Base-by-base conservation (phyloP, 2,797 vertebrate species). In the Danio choprae region DNA sequence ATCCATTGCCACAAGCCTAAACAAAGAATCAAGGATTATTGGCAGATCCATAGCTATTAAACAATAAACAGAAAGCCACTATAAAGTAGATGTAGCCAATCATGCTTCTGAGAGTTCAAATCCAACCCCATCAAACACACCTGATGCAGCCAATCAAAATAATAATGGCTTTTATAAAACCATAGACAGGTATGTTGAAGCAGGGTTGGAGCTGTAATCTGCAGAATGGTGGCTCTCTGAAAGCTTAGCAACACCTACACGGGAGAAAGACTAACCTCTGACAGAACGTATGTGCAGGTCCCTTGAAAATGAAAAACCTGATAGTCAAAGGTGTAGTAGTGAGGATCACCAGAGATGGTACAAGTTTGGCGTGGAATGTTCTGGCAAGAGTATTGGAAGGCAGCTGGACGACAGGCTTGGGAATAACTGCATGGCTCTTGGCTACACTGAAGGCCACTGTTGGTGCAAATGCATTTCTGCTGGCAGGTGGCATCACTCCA, bases 311-410 rank as follows among this genome's bases (percentile, higher is more conserved):
- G 87, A 63, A 92, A 92, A 71, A 87, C 0, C 0, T 0, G 13
- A 1, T 83, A 15, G 76, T 95, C 93, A 5, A 92, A 94, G 20
- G 90, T 92, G 46, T 81, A 82, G 86, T 92, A 95, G 85, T 95
- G 93, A 5, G 93, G 91, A 82, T 93, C 93, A 0, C 93, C 92
- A 7, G 84, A 84, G 18, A 92, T 84, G 40, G 76, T 89, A 81
- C 94, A 94, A 16, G 87, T 86, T 0, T 43, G 7, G 4, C 87
- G 79, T 4, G 6, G 86, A 43, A 88, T 80, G 0, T 85, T 87
- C 84, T 88, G 82, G 74, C 91, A 92, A 41, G 81, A 68, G 9
- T 87, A 90, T 18, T 85, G 81, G 74, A 88, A 87, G 9, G 67
- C 3, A 20, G 29, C 22, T 0, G 36, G 59, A 0, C 3, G 80